phyloP scores from a whole-genome alignment of 1,140 invertebrate species.

The Drosophila lacteicornis region DNA sequence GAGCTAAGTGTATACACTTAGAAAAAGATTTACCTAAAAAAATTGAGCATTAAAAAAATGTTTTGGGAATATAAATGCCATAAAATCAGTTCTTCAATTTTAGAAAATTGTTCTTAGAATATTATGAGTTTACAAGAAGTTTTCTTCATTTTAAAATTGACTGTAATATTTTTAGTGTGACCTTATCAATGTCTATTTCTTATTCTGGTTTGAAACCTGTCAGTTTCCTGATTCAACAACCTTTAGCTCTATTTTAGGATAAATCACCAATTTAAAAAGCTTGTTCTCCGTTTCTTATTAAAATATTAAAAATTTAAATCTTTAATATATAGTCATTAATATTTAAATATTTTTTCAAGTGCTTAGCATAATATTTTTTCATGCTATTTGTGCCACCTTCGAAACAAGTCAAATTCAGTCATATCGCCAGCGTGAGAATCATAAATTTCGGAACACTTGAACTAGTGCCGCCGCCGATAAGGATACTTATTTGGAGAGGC shows the following conservation, averaged over 20 bases:
- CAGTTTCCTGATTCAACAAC: too few species aligned
- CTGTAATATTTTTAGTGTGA: too few species aligned
- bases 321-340: too few species aligned
- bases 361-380: neutral
- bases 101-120: too few species aligned
- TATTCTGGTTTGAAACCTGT: too few species aligned
- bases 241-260: neutral
- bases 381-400: neutral
- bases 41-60: neutral
- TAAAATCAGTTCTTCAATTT: too few species aligned
- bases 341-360: neutral
- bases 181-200: too few species aligned
- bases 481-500: constrained; percentile 9
- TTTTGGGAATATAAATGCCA: too few species aligned
- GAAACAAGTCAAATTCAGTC: neutral
- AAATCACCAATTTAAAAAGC: neutral
- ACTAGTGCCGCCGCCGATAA: constrained; percentile 30
- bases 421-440: constrained; percentile 29
- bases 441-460: constrained; percentile 45
- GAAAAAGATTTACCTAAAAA: neutral
- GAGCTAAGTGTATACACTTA: neutral
- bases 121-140: too few species aligned
- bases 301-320: neutral
- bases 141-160: too few species aligned
- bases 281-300: neutral